Evolutionary conservation across 2,797 vertebrate genomes (phyloP).

Genomic region (Anolis apletophallus): DNA sequence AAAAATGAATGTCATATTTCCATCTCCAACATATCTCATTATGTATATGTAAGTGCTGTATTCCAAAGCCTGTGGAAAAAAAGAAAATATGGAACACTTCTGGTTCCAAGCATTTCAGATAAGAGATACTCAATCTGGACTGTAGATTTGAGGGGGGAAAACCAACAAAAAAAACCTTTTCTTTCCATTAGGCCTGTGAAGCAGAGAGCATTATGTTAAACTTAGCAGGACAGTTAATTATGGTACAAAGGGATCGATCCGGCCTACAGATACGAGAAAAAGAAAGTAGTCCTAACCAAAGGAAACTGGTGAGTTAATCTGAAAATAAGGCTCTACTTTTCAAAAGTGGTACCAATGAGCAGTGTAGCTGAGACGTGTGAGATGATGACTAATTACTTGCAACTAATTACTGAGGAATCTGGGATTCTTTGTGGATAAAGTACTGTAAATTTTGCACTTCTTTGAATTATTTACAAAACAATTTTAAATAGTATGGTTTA

Average conservation of each 20-base stretch:
- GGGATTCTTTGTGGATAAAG: slow-evolving; percentile 21
- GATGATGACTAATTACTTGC: not conserved
- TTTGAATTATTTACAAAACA: not conserved
- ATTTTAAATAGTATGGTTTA: not conserved
- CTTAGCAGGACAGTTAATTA: slow-evolving; percentile 97
- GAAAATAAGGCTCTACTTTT: not conserved
- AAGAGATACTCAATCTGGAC: not conserved
- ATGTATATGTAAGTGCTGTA: too few species aligned
- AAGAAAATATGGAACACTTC: too few species aligned
- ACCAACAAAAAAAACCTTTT: not conserved
- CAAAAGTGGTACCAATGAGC: not conserved
- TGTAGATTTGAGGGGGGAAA: slow-evolving; percentile 27
- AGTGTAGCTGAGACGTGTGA: not conserved
- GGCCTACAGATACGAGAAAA: slow-evolving; percentile 97
- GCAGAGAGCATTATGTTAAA: slow-evolving; percentile 99
- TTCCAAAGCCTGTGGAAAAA: too few species aligned
- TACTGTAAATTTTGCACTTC: not conserved
- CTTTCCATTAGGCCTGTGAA: slow-evolving; percentile 86
- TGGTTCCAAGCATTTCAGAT: too few species aligned
- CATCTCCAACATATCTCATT: too few species aligned
- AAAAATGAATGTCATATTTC: too few species aligned
- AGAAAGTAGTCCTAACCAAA: slow-evolving; percentile 87
- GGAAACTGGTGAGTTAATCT: slow-evolving; percentile 89
- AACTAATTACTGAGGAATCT: not conserved
- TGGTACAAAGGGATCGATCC: slow-evolving; percentile 97